These are phyloP conservation scores for Tokudaia tokunoshimensis DNA, from an alignment of 2,797 vertebrate genomes.

Conservation along the genomic window DNA sequence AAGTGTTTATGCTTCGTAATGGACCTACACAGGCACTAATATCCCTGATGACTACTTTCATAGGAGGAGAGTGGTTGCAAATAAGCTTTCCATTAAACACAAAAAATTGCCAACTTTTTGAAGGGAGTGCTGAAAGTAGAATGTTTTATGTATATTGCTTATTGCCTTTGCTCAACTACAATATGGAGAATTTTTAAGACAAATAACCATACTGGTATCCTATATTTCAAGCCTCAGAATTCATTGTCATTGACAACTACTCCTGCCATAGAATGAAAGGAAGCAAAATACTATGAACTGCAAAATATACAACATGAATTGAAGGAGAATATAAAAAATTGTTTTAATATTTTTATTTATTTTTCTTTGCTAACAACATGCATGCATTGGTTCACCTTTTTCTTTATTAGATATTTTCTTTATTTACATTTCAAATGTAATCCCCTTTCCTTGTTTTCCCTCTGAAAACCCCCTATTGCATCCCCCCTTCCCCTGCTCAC, in stretches of 20 bases:
- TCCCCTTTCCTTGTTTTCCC: no score
- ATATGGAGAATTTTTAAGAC: neutral
- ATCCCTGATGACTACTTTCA: slow-evolving; percentile 46
- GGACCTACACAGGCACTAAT: slow-evolving; percentile 63
- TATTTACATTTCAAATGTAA: no score
- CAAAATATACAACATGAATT: neutral
- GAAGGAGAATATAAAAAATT: neutral
- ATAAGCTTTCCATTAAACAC: slow-evolving; percentile 67
- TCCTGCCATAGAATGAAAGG: neutral
- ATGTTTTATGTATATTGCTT: slow-evolving; percentile 12
- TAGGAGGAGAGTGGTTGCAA: slow-evolving; percentile 14
- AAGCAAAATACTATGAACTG: neutral
- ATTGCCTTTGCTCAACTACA: neutral
- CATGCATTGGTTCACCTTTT: no score
- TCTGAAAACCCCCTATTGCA: no score
- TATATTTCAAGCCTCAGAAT: slow-evolving; percentile 1
- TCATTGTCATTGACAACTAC: neutral
- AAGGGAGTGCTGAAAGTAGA: neutral
- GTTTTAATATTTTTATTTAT: neutral
- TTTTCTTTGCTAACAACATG: no score
- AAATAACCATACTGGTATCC: neutral
- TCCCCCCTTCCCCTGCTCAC: no score
- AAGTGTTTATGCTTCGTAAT: slow-evolving; percentile 79
- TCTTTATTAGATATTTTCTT: no score
- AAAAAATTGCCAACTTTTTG: slow-evolving; percentile 30